Percentiles rank a stretch among this genome's conserved stretches.
Conservation (phyloP, 1,140 invertebrate genomes). For the Drosophila novamexicana region DNA sequence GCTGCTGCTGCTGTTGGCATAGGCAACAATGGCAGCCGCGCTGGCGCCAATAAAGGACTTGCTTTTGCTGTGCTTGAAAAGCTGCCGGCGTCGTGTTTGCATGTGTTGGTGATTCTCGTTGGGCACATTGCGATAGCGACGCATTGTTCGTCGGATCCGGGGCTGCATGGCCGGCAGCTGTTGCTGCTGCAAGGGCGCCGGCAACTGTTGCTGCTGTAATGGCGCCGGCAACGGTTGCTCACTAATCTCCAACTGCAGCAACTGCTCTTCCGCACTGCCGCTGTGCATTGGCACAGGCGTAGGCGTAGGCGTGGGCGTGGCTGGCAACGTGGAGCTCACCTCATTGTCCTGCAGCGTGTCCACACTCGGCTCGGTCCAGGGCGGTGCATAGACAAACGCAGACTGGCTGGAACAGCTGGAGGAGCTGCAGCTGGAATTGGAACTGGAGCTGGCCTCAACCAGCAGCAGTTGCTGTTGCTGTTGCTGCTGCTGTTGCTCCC, state of each 20-base stretch:
- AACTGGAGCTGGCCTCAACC: constrained; percentile 42
- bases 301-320: constrained; percentile 40
- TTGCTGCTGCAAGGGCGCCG: constrained; percentile 2
- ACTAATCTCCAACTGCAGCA: background rate
- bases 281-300: background rate
- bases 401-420: constrained; percentile 30
- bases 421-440: constrained; percentile 22
- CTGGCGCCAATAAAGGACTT: constrained; percentile 54
- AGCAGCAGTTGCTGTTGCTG: constrained; percentile 29
- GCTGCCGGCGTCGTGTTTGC: constrained; percentile 65
- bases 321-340: constrained; percentile 62
- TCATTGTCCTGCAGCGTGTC: constrained; percentile 62
- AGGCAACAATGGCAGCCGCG: constrained; percentile 54
- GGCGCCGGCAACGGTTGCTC: background rate
- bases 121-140: constrained; percentile 73
- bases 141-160: constrained; percentile 46
- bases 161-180: background rate
- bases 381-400: constrained; percentile 25
- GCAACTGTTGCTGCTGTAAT: constrained; percentile 7
- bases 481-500: constrained; percentile 33
- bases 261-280: constrained; percentile 8
- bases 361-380: constrained; percentile 12
- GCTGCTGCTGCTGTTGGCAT: constrained; percentile 8
- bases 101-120: constrained; percentile 78
- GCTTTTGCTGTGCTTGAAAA: constrained; percentile 54